These are phyloP conservation scores for Raja brachyura DNA, from an alignment of 2,113 vertebrate species.

Conservation along the genomic window DNA sequence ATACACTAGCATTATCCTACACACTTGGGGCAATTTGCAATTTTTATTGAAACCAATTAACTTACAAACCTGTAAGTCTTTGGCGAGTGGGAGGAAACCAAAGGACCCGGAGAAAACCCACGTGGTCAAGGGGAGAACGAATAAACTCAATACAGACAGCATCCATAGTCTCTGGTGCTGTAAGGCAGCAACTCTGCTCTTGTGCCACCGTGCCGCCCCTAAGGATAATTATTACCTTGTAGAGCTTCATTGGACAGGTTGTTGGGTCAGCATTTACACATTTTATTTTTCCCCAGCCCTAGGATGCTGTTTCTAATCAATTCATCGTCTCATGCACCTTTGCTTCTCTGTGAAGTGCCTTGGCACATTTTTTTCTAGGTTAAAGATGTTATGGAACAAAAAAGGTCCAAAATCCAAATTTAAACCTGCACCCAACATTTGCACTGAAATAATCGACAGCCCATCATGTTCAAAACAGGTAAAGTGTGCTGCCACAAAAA, in stretches of 20 bases:
- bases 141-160: too few relatives aligned
- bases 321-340: background rate
- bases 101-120: too few relatives aligned
- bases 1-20: too few relatives aligned
- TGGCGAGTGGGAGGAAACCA: too few relatives aligned
- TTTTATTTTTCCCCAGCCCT: background rate
- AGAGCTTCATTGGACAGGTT: background rate
- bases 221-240: background rate
- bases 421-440: background rate
- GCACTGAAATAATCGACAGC: background rate
- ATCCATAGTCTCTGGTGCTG: too few relatives aligned
- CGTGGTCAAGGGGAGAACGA: too few relatives aligned
- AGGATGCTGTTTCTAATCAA: background rate
- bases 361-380: background rate
- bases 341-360: constrained; percentile 17
- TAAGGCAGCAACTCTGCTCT: too few relatives aligned
- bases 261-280: background rate
- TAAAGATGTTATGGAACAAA: background rate
- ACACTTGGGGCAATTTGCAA: too few relatives aligned
- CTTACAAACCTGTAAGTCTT: too few relatives aligned
- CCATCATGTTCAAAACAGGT: background rate
- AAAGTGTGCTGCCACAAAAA: background rate
- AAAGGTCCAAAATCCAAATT: background rate
- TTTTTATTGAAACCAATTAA: too few relatives aligned
- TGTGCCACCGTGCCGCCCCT: background rate